Evolutionary conservation across 2,888 invertebrate species (phyloP).

Genomic region (Tholera decimalis): DNA sequence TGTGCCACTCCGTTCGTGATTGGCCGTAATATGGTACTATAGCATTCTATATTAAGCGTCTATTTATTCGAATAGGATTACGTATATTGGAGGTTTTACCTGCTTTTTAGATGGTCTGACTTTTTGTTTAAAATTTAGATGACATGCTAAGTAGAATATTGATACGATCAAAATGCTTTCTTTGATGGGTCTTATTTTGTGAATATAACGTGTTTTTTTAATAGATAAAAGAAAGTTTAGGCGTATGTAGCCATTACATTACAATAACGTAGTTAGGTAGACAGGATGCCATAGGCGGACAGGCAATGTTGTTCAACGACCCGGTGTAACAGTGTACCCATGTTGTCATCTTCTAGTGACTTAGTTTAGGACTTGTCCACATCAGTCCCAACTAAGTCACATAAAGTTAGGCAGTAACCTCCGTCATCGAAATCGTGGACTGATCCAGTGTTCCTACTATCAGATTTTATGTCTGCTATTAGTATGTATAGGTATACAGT

Average conservation of each 20-base stretch:
- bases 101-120: not conserved
- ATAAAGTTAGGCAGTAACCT: too few species aligned
- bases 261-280: too few species aligned
- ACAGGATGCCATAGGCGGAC: too few species aligned
- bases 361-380: too few species aligned
- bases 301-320: too few species aligned
- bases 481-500: too few species aligned
- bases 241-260: not conserved
- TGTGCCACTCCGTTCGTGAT: conserved; percentile 76
- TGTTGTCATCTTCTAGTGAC: too few species aligned
- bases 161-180: not conserved
- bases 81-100: conserved; percentile 40
- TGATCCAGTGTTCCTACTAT: too few species aligned
- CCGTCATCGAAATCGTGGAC: too few species aligned
- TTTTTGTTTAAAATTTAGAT: conserved; percentile 5
- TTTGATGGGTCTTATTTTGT: not conserved
- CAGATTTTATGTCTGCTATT: too few species aligned
- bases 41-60: conserved; percentile 52
- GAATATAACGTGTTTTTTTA: not conserved
- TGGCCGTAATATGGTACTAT: conserved; percentile 71
- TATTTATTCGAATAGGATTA: conserved; percentile 61
- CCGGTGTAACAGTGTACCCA: too few species aligned
- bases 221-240: not conserved
- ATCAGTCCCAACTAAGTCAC: too few species aligned
- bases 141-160: not conserved